A percentile compares a stretch with the other conserved stretches of the same genome.
These are phyloP conservation scores for Neopelma chrysocephalum DNA, from an alignment of 2,797 vertebrate genomes.

Conservation along the genomic window DNA sequence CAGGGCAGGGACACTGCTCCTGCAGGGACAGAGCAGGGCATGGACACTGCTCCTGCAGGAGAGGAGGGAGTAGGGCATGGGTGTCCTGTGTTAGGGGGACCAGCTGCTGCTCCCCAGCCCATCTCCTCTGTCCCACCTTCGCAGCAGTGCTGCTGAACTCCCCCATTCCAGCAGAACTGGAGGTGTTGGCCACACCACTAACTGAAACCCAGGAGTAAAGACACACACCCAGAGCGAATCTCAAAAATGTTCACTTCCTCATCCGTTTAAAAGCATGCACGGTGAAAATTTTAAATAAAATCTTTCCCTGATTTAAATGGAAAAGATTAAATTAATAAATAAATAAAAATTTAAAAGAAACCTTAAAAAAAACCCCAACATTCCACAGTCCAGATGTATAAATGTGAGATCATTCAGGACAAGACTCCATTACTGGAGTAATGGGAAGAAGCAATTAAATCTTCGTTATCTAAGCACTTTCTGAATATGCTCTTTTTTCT, in stretches of 20 bases:
- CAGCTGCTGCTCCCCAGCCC: conserved; percentile 33
- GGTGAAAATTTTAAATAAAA: background rate
- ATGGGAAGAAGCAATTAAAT: background rate
- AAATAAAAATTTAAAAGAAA: background rate
- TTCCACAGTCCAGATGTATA: background rate
- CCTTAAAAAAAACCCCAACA: background rate
- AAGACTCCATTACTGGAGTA: background rate
- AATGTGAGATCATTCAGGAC: background rate
- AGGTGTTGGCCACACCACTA: conserved; percentile 66
- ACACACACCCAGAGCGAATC: conserved; percentile 16
- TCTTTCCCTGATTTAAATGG: background rate
- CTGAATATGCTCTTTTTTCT: background rate
- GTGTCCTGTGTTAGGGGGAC: background rate
- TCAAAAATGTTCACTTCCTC: background rate
- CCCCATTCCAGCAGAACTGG: conserved; percentile 60
- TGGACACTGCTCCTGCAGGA: conserved; percentile 71
- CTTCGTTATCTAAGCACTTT: background rate
- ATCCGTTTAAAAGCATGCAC: background rate
- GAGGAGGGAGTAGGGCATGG: background rate
- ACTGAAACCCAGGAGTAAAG: conserved; percentile 52
- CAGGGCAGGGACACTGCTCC: too few species aligned
- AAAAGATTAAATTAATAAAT: background rate
- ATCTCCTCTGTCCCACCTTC: conserved; percentile 54
- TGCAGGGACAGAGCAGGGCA: too few species aligned
- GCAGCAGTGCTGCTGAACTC: conserved; percentile 38